Base-by-base conservation (phyloP, 2,797 vertebrate species). In the Rhinatrema bivittatum region DNA sequence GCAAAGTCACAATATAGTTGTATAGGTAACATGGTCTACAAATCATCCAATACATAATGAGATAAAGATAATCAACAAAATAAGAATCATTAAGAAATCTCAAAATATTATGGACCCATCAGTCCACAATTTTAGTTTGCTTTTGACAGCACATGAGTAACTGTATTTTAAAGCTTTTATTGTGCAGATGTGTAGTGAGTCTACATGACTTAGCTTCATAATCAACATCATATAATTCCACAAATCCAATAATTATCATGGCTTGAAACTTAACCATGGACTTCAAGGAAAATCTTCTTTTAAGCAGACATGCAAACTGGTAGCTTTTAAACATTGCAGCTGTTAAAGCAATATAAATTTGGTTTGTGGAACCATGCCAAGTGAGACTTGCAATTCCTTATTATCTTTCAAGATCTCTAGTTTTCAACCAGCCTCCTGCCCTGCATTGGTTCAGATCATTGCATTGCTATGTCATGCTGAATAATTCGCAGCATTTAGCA, bases 401-500 rank as follows among this genome's bases (percentile, higher is more conserved):
- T 62, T 70, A 60, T 62, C 70, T 76, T 66, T 62, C 48, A 50
- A 65, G 67, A 76, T 20, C 58, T 44, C 53, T 29, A 42, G 50
- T 65, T 75, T 71, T 65, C 46, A 62, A 29, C 58, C 50, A 62
- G 57, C 71, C 70, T 70, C 47, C 66, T 78, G 76, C 74, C 78
- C 74, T 76, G 62, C 76, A 68, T 68, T 69, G 67, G 68, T 82
- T 86, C 82, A 78, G 78, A 86, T 91, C 84, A 84, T 87, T 85
- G 84, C 79, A 70, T 75, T 82, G 79, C 84, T 78, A 79, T 87
- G 82, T 87, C 82, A 75, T 75, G 79, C 82, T 90, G 85, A 91
- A 90, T 90, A 89, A 89, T 90, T 91, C 53, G 79, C 76, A 78
- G 85, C 81, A 72, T 91, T 91, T 89, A 90, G 82, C 86, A 85